Evolutionary conservation across 2,113 vertebrate genomes (phyloP).

Genomic region (Prinia subflava): DNA sequence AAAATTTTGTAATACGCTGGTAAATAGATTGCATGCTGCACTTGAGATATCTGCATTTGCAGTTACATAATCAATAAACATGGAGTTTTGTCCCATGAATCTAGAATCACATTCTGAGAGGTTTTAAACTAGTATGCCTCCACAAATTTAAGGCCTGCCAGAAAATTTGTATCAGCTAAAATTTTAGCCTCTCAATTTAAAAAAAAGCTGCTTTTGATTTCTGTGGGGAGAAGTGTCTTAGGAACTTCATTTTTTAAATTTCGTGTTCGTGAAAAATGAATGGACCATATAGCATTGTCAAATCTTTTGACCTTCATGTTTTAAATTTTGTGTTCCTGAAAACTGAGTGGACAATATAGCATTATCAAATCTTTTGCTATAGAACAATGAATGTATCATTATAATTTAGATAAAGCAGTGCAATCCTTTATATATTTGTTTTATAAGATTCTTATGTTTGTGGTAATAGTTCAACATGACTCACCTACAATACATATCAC

Average conservation of each 20-base stretch:
- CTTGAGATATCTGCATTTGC: neutral
- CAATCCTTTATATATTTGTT: conserved; percentile 4
- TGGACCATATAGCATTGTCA: neutral
- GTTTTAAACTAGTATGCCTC: neutral
- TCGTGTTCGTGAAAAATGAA: neutral
- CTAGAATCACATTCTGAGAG: neutral
- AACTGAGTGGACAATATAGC: too few relatives aligned
- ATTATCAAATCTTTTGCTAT: too few relatives aligned
- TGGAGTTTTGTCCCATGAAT: neutral
- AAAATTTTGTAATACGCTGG: neutral
- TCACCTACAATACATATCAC: conserved; percentile 47
- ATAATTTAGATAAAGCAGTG: neutral
- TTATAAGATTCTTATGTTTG: conserved; percentile 5
- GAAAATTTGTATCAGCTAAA: neutral
- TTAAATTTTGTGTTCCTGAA: too few relatives aligned
- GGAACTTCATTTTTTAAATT: neutral
- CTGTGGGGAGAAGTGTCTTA: neutral
- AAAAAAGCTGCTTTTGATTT: neutral
- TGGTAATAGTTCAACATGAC: conserved; percentile 44
- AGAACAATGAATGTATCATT: neutral
- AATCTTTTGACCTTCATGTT: neutral
- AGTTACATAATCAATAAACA: conserved; percentile 40
- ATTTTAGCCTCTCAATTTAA: neutral
- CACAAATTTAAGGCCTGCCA: conserved; percentile 17
- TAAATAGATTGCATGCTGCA: neutral